Percentiles rank a stretch among this genome's conserved stretches.
Evolutionary conservation across 2,113 vertebrate species (phyloP).

Genomic region (Crypturellus undulatus): DNA sequence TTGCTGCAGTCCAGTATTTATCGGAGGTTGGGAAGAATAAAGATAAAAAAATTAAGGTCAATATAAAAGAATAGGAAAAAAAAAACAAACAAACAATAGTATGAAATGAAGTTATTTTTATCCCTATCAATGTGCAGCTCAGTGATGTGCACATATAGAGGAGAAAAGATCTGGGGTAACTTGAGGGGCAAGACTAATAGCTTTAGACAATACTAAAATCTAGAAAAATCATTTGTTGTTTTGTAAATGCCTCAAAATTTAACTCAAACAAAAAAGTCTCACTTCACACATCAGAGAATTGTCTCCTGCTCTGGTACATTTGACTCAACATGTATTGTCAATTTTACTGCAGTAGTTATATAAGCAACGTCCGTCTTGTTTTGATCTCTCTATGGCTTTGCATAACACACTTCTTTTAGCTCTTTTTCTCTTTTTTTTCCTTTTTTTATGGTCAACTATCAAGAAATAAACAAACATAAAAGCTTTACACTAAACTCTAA

Average conservation of each 20-base stretch:
- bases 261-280: constrained; percentile 38
- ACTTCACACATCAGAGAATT: constrained; percentile 34
- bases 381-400: constrained; percentile 35
- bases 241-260: constrained; percentile 45
- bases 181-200: constrained; percentile 43
- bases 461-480: not conserved
- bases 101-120: not conserved
- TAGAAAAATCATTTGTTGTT: constrained; percentile 38
- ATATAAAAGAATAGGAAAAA: too few species aligned
- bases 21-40: not conserved
- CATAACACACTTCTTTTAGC: not conserved
- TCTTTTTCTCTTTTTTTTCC: not conserved
- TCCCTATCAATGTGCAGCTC: not conserved
- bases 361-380: constrained; percentile 58
- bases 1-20: not conserved
- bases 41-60: not conserved
- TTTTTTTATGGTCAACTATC: not conserved
- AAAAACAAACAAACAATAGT: not conserved
- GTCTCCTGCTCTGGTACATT: constrained; percentile 58
- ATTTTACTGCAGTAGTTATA: constrained; percentile 55
- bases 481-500: not conserved
- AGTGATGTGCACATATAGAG: not conserved
- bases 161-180: constrained; percentile 27
- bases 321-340: constrained; percentile 59
- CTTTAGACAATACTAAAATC: constrained; percentile 37